Base-by-base conservation (phyloP, 1,140 invertebrate genomes). In the Dinothrombium tinctorium region DNA sequence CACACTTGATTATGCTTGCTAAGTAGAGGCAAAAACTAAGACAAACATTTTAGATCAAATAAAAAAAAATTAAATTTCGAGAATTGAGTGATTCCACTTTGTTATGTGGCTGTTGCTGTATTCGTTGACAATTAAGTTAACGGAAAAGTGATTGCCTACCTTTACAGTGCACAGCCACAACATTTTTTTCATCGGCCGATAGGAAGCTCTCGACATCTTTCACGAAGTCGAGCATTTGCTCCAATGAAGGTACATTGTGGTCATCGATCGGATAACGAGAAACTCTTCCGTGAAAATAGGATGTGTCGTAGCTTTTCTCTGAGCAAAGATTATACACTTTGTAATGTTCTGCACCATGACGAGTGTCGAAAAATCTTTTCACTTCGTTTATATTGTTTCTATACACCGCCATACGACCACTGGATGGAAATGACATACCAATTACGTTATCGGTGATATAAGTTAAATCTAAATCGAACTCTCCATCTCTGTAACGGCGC, bases 141-240 rank as follows among this genome's bases (percentile, higher is more conserved):
- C n/a, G 8, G 14, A 21, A 38, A 25, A 12, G 8, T 38, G 8
- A 4, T 39, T 6, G 9, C n/a, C 35, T 33, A 41, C 40, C 69
- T 54, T 72, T 72, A 51, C 69, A 72, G 49, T 72, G 69, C 22
- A 72, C 65, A 11, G 68, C 69, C 28, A 72, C 66, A 2, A 72
- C 59, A 50, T 72, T 68, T 14, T 51, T 31, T 4, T 59, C 56
- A 51, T 71, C 59, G 8, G 52, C 50, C 14, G 54, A 51, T 49
- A 71, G 56, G 58, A 65, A 72, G 20, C 57, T 51, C 21, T 58
- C 51, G 8, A 63, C 65, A 52, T 59, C 58, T 28, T 58, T 50
- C 31, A 58, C 58, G 53, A 66, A 68, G 15, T 56, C 49, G 23
- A 66, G 40, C 56, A 67, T 61, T 53, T 59, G 65, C 61, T 56